Percentiles rank a stretch among this genome's conserved stretches.
phyloP scores from a whole-genome alignment of 2,113 vertebrate species.

The Myrmecophaga tridactyla region DNA sequence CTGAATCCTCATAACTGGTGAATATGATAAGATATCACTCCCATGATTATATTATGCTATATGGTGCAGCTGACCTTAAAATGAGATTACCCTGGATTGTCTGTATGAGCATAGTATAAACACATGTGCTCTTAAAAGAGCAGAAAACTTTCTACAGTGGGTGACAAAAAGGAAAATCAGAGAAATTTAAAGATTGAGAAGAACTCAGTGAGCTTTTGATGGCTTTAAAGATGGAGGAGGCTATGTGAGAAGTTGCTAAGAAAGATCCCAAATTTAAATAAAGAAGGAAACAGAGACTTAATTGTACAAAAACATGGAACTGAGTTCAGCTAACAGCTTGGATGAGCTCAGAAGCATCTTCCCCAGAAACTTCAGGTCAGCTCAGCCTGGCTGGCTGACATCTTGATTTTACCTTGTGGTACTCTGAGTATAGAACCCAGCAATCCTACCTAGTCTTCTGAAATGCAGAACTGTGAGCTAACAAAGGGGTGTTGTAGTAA shows the following conservation, averaged over 20 bases:
- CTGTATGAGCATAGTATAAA: background rate
- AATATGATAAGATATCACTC: background rate
- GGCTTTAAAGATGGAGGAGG: background rate
- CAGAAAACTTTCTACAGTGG: background rate
- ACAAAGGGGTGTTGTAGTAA: background rate
- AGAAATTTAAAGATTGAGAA: background rate
- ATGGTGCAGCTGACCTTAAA: background rate
- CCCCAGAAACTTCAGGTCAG: background rate
- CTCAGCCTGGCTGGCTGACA: background rate
- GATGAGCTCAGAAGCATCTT: background rate
- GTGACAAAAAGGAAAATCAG: background rate
- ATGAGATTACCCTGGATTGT: background rate
- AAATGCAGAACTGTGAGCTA: background rate
- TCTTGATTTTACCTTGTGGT: background rate
- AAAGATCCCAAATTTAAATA: background rate
- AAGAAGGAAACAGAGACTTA: background rate
- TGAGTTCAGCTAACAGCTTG: background rate
- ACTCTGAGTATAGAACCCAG: background rate
- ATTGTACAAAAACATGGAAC: background rate
- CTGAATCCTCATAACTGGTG: background rate
- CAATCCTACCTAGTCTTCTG: background rate
- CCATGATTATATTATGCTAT: background rate
- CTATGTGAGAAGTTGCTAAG: background rate
- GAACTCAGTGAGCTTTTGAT: no score
- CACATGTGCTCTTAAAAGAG: background rate